Conservation (phyloP, 2,113 vertebrate genomes). For the Seriola rivoliana region DNA sequence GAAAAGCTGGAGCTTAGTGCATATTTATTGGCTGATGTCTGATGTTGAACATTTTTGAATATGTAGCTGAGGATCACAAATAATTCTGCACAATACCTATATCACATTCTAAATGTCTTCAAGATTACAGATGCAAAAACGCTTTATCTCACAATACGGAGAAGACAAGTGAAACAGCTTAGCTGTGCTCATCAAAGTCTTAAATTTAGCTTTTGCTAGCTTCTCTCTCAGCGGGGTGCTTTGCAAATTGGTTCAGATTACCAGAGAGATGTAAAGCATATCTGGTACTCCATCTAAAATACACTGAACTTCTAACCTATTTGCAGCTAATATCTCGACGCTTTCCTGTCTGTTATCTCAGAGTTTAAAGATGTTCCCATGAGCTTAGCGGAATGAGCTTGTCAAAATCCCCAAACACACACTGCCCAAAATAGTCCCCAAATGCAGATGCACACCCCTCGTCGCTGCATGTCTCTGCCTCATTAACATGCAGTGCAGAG, state of each 20-base stretch:
- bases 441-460: conserved; percentile 23
- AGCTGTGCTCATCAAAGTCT: conserved; percentile 25
- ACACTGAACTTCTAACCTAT: conserved; percentile 25
- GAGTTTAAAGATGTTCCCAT: conserved; percentile 38
- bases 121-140: neutral
- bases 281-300: conserved; percentile 22
- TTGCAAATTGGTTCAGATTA: conserved; percentile 47
- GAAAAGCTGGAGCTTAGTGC: conserved; percentile 13
- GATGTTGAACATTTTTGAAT: conserved; percentile 31
- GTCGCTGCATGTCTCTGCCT: conserved; percentile 34
- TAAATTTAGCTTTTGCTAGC: conserved; percentile 17
- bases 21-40: conserved; percentile 20
- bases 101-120: neutral
- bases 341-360: conserved; percentile 30
- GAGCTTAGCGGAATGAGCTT: conserved; percentile 27
- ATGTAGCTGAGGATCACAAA: conserved; percentile 9
- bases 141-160: neutral
- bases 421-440: conserved; percentile 1
- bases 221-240: conserved; percentile 17
- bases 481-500: conserved; percentile 74
- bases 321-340: conserved; percentile 31
- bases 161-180: conserved; percentile 17
- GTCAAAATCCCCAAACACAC: conserved; percentile 26
- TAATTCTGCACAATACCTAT: conserved; percentile 19
- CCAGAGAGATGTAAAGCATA: conserved; percentile 27